Evolutionary conservation across 2,113 vertebrate genomes (phyloP).

Genomic region (Mixornis gularis): DNA sequence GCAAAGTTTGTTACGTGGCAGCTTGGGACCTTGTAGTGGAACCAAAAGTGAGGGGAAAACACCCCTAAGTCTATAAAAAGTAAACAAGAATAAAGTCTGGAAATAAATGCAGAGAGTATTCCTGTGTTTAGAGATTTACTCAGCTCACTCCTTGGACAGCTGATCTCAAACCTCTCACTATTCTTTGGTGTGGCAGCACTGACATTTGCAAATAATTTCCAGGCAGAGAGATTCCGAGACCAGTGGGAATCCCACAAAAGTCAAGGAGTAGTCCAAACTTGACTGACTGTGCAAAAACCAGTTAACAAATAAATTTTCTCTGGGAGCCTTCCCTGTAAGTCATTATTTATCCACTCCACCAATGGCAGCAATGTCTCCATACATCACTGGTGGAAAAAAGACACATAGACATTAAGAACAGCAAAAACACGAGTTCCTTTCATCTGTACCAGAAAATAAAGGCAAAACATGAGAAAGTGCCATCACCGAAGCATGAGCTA

Average conservation of each 20-base stretch:
- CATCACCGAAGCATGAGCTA: background rate
- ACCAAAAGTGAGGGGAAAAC: background rate
- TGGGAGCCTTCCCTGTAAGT: background rate
- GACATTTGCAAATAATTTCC: background rate
- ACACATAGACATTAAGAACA: background rate
- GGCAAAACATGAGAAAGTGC: background rate
- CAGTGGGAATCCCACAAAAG: background rate
- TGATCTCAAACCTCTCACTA: background rate
- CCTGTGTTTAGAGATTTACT: background rate
- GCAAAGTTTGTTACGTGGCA: background rate
- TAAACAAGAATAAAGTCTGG: background rate
- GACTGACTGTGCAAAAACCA: background rate
- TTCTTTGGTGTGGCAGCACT: background rate
- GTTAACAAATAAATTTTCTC: background rate
- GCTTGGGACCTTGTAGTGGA: background rate
- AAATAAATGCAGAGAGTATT: background rate
- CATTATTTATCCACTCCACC: background rate
- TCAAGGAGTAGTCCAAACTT: background rate
- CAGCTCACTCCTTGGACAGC: background rate
- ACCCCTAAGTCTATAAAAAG: background rate
- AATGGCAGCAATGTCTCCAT: background rate
- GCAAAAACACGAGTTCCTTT: background rate
- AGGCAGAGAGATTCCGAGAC: background rate
- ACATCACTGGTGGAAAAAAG: background rate
- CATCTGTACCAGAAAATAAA: background rate